Percentiles rank a stretch among this genome's conserved stretches.
These are phyloP conservation scores for Hypomecis atomaria DNA, from an alignment of 2,888 invertebrate genomes.

Conservation along the genomic window DNA sequence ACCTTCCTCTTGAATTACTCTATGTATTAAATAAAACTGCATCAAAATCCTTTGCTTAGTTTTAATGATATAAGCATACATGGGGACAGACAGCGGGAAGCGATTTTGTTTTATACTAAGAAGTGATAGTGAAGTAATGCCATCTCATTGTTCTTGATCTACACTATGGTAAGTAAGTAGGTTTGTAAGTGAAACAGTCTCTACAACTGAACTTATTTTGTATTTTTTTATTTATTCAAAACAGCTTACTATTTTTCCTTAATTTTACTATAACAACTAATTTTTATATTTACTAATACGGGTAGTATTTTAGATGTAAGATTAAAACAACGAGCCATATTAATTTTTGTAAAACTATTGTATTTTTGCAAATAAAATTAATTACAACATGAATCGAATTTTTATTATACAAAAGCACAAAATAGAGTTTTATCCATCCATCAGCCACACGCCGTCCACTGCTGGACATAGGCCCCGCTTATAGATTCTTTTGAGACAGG, in stretches of 20 bases:
- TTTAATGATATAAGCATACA: too few species aligned
- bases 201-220: not conserved
- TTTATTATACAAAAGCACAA: slow-evolving; percentile 6
- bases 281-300: slow-evolving; percentile 60
- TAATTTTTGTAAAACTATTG: slow-evolving; percentile 51
- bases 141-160: too few species aligned
- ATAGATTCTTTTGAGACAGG: too few species aligned
- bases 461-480: too few species aligned
- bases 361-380: slow-evolving; percentile 59
- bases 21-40: too few species aligned
- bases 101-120: too few species aligned
- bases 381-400: slow-evolving; percentile 23
- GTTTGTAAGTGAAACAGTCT: not conserved
- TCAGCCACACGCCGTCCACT: too few species aligned
- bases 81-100: too few species aligned
- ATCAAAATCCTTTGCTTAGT: too few species aligned
- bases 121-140: too few species aligned
- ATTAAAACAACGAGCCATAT: slow-evolving; percentile 58
- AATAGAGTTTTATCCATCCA: too few species aligned
- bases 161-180: not conserved
- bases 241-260: not conserved
- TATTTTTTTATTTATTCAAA: not conserved
- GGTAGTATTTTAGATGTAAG: slow-evolving; percentile 68
- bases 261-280: slow-evolving; percentile 1
- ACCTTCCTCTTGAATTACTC: too few species aligned